Evolutionary conservation across 2,113 vertebrate genomes (phyloP), one percentile per base, ranked within the genome.

Genomic region (Cebidichthys violaceus): DNA sequence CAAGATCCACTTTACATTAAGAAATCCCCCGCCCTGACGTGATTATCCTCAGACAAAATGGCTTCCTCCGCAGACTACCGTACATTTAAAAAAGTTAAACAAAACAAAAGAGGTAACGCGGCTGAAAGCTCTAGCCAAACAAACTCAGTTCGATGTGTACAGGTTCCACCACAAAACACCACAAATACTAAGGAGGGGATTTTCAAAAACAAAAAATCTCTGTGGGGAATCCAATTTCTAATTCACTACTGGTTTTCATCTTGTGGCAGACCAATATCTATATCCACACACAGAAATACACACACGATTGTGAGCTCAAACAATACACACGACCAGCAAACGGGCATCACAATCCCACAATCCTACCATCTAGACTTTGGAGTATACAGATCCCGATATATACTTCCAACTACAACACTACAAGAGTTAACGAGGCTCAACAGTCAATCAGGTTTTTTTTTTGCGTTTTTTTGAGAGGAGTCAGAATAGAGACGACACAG

Each of bases 211-310:
- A 14, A 29, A 37, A 13, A n/a, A 39, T 24, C 57, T 62, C 68
- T 52, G 65, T 54, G 43, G 67, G 68, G 66, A 81, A 82, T 92
- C 83, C 66, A 83, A 82, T 84, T 84, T 67, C 70, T 83, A 70
- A 90, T 18, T 86, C 50, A 83, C 43, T 75, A 90, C 85, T 75
- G 77, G 60, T 87, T 93, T 90, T 55, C 31, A 83, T 78, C 55
- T 90, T 69, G 27, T 81, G 73, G 79, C 61, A 77, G 68, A 82
- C 39, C 77, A 81, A 47, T 24, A 77, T 79, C 70, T 89, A 70
- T 83, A 91, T 89, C 91, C 88, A 92, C 92, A 89, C 88, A 94
- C 83, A 82, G 62, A 83, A 65, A 80, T 27, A 60, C 85, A 91
- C 43, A 89, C 72, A 78, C 35, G 17, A 79, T 33, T 81, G 81